A percentile compares a stretch with the other conserved stretches of the same genome.
phyloP scores from a whole-genome alignment of 2,113 vertebrate species.

The Pluvianellus socialis region DNA sequence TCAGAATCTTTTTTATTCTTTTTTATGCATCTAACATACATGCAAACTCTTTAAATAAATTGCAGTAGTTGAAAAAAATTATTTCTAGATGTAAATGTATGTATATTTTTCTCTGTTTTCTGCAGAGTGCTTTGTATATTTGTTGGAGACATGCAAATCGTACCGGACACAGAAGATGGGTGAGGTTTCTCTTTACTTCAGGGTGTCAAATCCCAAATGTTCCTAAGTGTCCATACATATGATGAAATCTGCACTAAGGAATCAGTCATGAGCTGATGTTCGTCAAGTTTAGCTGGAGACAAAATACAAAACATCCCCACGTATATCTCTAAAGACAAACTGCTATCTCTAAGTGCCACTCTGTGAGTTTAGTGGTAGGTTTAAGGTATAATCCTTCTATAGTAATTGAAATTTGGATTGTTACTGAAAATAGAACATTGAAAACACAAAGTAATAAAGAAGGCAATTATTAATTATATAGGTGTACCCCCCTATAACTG shows the following conservation, averaged over 20 bases:
- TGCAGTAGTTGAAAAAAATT: not conserved
- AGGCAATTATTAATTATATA: not conserved
- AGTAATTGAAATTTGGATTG: not conserved
- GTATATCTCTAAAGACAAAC: not conserved
- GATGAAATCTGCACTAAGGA: not conserved
- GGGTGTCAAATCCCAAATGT: not conserved
- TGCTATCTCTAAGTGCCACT: not conserved
- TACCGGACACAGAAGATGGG: slow-evolving; percentile 74
- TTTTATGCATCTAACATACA: not conserved
- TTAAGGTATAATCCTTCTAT: not conserved
- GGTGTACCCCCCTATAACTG: not conserved
- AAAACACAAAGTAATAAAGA: not conserved
- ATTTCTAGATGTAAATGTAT: not conserved
- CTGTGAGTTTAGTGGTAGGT: not conserved
- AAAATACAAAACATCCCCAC: not conserved
- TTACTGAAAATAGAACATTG: not conserved
- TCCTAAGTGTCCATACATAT: not conserved
- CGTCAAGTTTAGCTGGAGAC: not conserved
- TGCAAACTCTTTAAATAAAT: not conserved
- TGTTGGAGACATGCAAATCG: slow-evolving; percentile 76
- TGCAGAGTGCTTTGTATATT: slow-evolving; percentile 84
- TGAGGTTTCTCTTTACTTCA: slow-evolving; percentile 10
- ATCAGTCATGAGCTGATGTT: not conserved
- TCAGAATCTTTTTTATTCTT: not conserved
- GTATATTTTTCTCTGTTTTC: not conserved